Base-by-base conservation (phyloP, 2,888 invertebrate species). In the Listrodromus nycthemerus region DNA sequence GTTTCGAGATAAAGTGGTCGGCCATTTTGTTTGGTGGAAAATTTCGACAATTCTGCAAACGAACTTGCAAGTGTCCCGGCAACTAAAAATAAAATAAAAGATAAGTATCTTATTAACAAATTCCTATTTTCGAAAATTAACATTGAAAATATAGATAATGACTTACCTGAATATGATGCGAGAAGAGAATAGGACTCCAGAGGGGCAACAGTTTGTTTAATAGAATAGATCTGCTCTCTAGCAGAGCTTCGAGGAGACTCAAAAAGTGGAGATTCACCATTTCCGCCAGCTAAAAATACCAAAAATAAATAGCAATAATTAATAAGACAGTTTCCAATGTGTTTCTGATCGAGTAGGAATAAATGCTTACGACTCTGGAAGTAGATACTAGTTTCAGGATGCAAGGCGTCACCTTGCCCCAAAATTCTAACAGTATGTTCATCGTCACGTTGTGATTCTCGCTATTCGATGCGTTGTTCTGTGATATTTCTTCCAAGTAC, bases 221-320 rank as follows among this genome's bases (percentile, higher is more conserved):
- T 45, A 99, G 96, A 0, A 98, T 97, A 0, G 99, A 98, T 93
- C 98, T 98, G 88, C 98, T 98, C 93, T 99, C 99, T 90, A 98
- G 95, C 2, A 99, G 94, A 0, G 99, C 98, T 94, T 99, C 99
- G 92, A 99, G 95, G 85, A 99, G 95, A 91, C 97, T 98, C 84
- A 99, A 94, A 93, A 99, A 99, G 93, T 99, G 99, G 2, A 99
- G 95, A 93, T 99, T 99, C 10, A 99, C 99, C 95, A 98, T 99
- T 94, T 99, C 99, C 1, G 99, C 98, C 83, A 99, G 94, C 98
- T 99, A 94, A 50, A 89, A 91, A 69, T 48, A 55, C 24, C 24
- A 21, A 1, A 13, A 10, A 10, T 24, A 1, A 10, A 61, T 65
- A 37, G 48, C 37, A 10, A 33, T 61, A 48, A 63, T 41, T 16